Conservation (phyloP, 1,140 invertebrate species). For the Trypoxylus dichotomus region DNA sequence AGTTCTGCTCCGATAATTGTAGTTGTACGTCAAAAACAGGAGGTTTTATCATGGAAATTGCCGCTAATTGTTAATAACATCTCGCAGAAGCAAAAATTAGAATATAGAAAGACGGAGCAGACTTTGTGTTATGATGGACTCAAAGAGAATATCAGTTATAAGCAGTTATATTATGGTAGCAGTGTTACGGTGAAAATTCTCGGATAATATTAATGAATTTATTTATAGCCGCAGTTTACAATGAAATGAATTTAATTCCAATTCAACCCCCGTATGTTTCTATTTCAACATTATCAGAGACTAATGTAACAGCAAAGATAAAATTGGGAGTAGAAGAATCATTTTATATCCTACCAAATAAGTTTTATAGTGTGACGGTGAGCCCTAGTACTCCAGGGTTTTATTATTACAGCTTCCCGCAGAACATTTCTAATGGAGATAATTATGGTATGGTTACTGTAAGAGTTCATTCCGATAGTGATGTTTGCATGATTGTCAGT, state of each 20-base stretch:
- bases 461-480: constrained; percentile 65
- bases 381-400: constrained; percentile 56
- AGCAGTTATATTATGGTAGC: constrained; percentile 4
- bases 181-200: background rate
- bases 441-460: constrained; percentile 65
- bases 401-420: constrained; percentile 55
- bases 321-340: constrained; percentile 58
- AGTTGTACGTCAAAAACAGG: constrained; percentile 67
- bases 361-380: constrained; percentile 50
- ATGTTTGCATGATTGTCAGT: constrained; percentile 70
- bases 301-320: constrained; percentile 58
- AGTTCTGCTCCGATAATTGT: constrained; percentile 65
- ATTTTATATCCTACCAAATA: constrained; percentile 59
- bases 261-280: constrained; percentile 53
- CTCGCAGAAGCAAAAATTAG: constrained; percentile 48
- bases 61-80: constrained; percentile 62
- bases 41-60: constrained; percentile 69
- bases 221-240: background rate
- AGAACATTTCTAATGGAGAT: constrained; percentile 41
- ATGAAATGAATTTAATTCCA: background rate
- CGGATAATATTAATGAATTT: background rate
- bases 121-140: constrained; percentile 54
- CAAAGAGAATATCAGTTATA: background rate
- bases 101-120: constrained; percentile 62
- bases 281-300: constrained; percentile 61